Base-by-base conservation (phyloP, 2,113 vertebrate species). In the Crotophaga sulcirostris region DNA sequence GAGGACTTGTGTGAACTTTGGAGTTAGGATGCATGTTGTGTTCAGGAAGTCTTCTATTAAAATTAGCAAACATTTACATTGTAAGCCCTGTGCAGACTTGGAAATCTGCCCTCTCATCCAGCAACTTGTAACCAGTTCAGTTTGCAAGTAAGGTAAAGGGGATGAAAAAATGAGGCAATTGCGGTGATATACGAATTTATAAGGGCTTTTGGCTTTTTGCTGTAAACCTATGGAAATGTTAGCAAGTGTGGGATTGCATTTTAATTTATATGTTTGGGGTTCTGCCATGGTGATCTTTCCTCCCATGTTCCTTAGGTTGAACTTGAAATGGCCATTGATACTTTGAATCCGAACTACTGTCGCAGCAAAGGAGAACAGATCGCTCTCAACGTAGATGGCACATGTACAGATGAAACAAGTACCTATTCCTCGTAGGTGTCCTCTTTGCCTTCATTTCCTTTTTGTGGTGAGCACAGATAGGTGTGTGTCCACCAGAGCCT, bases 331-430 rank as follows among this genome's bases (percentile, higher is more conserved):
- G 99, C 98, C 70, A 99, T 99, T 33, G 98, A 99, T 94, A 99
- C 99, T 28, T 93, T 98, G 97, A 99, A 99, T 85, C 99, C 99
- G 17, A 99, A 99, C 97, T 99, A 99, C 92, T 99, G 99, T 89
- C 98, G 99, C 91, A 99, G 99, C 97, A 99, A 99, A 97, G 99
- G 99, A 86, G 99, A 99, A 76, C 99, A 99, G 97, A 99, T 99
- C 0, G 99, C 99, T 2, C 97, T 99, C 86, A 99, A 99, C 1
- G 99, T 99, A 70, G 99, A 99, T 3, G 99, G 99, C 28, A 97
- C 98, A 0, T 96, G 98, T 6, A 96, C 98, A 2, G 99, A 99
- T 3, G 99, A 99, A 92, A 98, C 97, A 56, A 99, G 96, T 97
- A 99, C 99, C 3, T 99, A 98, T 80, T 99, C 99, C 79, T 97